phyloP scores from a whole-genome alignment of 2,888 invertebrate genomes.

The Osmoderma eremita region DNA sequence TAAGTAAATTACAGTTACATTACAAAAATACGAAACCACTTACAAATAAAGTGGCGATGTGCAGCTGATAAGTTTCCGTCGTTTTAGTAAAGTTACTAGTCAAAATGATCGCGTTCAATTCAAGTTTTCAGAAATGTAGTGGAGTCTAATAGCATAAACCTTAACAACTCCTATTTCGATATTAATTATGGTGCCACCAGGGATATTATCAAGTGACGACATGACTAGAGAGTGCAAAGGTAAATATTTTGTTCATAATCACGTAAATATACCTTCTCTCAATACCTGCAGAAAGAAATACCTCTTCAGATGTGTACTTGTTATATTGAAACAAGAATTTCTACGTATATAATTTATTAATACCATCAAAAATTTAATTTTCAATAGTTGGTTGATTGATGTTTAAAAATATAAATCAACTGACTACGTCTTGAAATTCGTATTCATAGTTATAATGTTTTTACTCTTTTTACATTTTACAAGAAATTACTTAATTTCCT shows the following conservation, averaged over 20 bases:
- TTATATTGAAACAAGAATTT: too few species aligned
- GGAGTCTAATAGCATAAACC: too few species aligned
- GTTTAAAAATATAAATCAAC: too few species aligned
- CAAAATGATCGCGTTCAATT: background rate
- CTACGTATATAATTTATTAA: too few species aligned
- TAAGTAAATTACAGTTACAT: conserved; percentile 17
- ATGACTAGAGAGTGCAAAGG: conserved; percentile 25
- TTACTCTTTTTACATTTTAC: too few species aligned
- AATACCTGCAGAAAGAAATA: background rate
- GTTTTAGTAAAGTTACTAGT: conserved; percentile 3
- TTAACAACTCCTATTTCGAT: background rate
- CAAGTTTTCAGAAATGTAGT: conserved; percentile 9
- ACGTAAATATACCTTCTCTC: background rate
- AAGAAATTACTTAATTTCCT: background rate
- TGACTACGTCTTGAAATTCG: too few species aligned
- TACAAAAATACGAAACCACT: conserved; percentile 7
- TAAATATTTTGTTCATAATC: background rate
- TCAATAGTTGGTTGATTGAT: too few species aligned
- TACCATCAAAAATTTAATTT: too few species aligned
- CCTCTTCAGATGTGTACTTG: too few species aligned
- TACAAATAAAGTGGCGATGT: conserved; percentile 20
- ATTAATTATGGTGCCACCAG: conserved; percentile 2
- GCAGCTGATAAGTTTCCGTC: conserved; percentile 18
- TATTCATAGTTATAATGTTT: too few species aligned
- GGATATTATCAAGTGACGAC: background rate